These are phyloP conservation scores for Neosalanx taihuensis DNA, from an alignment of 2,797 vertebrate species.

Conservation along the genomic window DNA sequence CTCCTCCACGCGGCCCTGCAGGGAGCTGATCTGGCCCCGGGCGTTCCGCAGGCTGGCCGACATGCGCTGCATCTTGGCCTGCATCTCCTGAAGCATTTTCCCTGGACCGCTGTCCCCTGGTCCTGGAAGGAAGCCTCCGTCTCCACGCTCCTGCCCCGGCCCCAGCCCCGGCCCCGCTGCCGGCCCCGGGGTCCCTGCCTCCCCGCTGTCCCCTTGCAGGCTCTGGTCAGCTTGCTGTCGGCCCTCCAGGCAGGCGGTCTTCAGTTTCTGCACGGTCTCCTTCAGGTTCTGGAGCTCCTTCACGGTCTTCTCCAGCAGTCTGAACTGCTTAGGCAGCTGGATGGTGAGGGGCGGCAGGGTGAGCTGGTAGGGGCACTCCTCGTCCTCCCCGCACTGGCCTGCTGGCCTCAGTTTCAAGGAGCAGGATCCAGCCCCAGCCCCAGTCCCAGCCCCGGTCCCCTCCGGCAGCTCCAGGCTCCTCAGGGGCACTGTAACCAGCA, in stretches of 20 bases:
- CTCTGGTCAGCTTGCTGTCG: conserved; percentile 75
- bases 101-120: conserved; percentile 28
- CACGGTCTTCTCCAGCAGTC: conserved; percentile 85
- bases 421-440: conserved; percentile 60
- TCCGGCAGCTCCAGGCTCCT: conserved; percentile 38
- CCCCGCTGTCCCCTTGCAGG: conserved; percentile 53
- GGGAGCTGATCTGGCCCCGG: conserved; percentile 77
- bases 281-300: conserved; percentile 89
- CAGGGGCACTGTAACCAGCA: conserved; percentile 62
- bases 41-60: conserved; percentile 85
- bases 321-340: conserved; percentile 87
- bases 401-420: conserved; percentile 79
- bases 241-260: conserved; percentile 85
- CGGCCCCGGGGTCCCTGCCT: conserved; percentile 56
- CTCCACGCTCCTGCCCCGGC: conserved; percentile 45
- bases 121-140: conserved; percentile 44
- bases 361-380: conserved; percentile 87
- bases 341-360: conserved; percentile 86
- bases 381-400: conserved; percentile 78
- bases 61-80: conserved; percentile 85
- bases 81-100: conserved; percentile 63
- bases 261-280: conserved; percentile 84
- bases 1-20: conserved; percentile 84
- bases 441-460: conserved; percentile 54
- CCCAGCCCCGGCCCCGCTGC: conserved; percentile 51